These are phyloP conservation scores for Polypterus senegalus DNA, from an alignment of 2,113 vertebrate genomes.

Conservation along the genomic window DNA sequence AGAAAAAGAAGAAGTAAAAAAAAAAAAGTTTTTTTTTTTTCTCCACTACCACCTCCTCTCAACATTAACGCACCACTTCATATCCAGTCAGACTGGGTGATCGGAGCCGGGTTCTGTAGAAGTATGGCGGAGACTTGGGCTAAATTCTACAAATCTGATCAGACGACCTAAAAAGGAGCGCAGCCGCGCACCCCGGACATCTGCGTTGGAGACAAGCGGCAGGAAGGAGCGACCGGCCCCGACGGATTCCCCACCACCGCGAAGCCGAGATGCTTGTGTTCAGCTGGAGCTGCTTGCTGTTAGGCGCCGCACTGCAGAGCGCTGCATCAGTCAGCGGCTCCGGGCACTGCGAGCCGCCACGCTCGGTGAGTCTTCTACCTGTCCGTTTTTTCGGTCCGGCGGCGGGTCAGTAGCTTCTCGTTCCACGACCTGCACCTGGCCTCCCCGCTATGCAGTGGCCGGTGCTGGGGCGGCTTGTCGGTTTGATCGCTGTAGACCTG, in stretches of 20 bases:
- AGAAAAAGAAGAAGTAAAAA: background rate
- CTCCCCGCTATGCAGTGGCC: background rate
- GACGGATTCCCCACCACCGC: constrained; percentile 22
- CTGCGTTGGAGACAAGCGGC: constrained; percentile 22
- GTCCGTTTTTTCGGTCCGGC: constrained; percentile 1
- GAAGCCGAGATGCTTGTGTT: constrained; percentile 39
- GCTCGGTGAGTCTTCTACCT: constrained; percentile 45
- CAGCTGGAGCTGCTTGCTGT: constrained; percentile 43
- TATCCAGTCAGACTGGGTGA: background rate
- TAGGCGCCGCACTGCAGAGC: constrained; percentile 47
- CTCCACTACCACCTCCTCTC: background rate
- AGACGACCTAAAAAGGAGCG: constrained; percentile 6
- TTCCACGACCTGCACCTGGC: too few relatives aligned
- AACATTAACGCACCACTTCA: constrained; percentile 1
- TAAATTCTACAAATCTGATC: background rate
- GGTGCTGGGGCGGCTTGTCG: constrained; percentile 19
- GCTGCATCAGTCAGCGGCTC: constrained; percentile 45
- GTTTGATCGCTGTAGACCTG: constrained; percentile 35
- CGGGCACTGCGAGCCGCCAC: constrained; percentile 50
- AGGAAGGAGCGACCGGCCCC: constrained; percentile 14
- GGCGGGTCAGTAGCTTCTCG: constrained; percentile 1
- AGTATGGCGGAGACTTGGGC: constrained; percentile 29
- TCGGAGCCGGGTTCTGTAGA: background rate
- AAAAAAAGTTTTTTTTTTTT: too few relatives aligned
- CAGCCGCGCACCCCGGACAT: background rate